Percentiles rank a stretch among this genome's conserved stretches.
These are phyloP conservation scores for Sussaba pulchella DNA, from an alignment of 2,888 invertebrate species.

Conservation along the genomic window DNA sequence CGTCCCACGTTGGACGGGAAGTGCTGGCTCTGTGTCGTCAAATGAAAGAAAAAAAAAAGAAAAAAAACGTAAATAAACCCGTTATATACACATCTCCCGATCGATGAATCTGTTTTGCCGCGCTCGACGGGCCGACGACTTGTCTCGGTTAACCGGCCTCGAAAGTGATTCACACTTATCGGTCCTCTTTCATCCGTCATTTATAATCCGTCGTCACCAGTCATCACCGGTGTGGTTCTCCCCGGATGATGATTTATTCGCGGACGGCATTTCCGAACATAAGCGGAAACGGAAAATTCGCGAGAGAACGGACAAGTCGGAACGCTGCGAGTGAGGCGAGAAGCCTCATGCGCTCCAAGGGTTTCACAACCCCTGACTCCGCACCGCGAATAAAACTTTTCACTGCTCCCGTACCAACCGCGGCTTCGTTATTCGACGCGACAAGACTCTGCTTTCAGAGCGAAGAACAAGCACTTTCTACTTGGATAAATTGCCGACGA, in stretches of 20 bases:
- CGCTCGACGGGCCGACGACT: constrained; percentile 53
- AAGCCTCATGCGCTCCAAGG: constrained; percentile 5
- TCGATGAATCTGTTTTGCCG: constrained; percentile 45
- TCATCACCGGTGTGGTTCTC: constrained; percentile 16
- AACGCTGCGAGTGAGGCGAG: constrained; percentile 10
- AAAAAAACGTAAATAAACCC: too few species aligned
- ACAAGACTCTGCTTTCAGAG: constrained; percentile 20
- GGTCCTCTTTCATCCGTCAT: constrained; percentile 42
- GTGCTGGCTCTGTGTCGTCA: constrained; percentile 57
- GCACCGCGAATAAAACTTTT: constrained; percentile 3
- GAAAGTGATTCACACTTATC: constrained; percentile 35
- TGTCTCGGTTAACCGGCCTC: constrained; percentile 23
- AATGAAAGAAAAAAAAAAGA: too few species aligned
- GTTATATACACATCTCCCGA: constrained; percentile 54
- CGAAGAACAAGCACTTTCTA: not conserved
- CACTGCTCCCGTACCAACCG: too few species aligned
- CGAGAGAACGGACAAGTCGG: not conserved
- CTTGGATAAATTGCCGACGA: not conserved
- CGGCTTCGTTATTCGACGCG: not conserved
- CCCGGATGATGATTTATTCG: not conserved
- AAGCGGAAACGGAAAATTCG: not conserved
- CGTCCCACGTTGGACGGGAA: constrained; percentile 54
- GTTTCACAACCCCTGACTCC: constrained; percentile 15
- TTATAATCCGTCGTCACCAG: constrained; percentile 19
- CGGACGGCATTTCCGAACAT: not conserved